Percentiles rank a stretch among this genome's conserved stretches.
These are phyloP conservation scores for Gadus chalcogrammus DNA, from an alignment of 2,113 vertebrate genomes.

Conservation along the genomic window DNA sequence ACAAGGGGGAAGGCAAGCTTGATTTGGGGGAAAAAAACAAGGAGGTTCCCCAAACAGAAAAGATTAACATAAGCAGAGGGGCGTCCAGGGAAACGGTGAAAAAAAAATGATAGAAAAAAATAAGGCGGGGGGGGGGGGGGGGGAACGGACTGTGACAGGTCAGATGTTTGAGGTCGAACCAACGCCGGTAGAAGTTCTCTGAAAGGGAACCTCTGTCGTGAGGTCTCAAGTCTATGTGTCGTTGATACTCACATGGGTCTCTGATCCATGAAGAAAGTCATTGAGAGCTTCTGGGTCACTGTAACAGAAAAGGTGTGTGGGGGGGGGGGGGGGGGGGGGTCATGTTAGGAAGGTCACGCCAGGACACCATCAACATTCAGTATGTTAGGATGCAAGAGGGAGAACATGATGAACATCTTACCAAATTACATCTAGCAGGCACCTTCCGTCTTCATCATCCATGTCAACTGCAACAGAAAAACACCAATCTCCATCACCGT, in stretches of 20 bases:
- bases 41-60: not conserved
- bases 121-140: not conserved
- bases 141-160: not conserved
- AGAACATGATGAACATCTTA: constrained; percentile 66
- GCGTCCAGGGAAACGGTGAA: not conserved
- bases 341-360: not conserved
- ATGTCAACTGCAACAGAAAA: constrained; percentile 84
- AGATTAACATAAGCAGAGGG: not conserved
- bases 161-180: not conserved
- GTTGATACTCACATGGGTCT: constrained; percentile 76
- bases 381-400: not conserved
- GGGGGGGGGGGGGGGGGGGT: not conserved
- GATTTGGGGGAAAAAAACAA: constrained; percentile 25
- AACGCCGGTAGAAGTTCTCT: not conserved
- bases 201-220: constrained; percentile 6
- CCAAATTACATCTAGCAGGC: constrained; percentile 99
- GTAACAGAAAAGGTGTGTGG: constrained; percentile 30
- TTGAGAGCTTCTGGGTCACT: constrained; percentile 81
- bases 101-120: not conserved
- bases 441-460: constrained; percentile 99
- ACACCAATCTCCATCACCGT: no score
- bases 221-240: not conserved
- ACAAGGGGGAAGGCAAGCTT: constrained; percentile 39
- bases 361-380: not conserved
- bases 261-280: constrained; percentile 82